Conservation (phyloP, 2,113 vertebrate genomes). For the Mastomys coucha region DNA sequence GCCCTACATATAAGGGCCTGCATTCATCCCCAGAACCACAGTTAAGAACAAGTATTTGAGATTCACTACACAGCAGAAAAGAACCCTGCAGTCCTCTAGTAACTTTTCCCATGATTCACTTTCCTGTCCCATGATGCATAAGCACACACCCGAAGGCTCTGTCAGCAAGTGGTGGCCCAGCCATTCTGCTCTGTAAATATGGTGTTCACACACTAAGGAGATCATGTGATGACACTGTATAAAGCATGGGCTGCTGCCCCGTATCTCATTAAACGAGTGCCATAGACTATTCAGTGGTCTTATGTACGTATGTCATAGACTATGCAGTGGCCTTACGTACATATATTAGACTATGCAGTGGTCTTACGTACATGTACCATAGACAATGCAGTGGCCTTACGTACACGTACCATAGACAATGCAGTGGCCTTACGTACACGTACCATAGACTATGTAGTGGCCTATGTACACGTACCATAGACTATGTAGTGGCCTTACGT, state of each 20-base stretch:
- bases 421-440: no score
- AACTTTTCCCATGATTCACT: background rate
- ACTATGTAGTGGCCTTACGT: no score
- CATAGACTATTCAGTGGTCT: background rate
- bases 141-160: background rate
- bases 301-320: background rate
- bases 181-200: background rate
- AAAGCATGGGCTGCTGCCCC: background rate
- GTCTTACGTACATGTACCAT: no score
- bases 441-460: no score
- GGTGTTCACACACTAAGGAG: background rate
- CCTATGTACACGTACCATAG: no score
- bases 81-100: background rate
- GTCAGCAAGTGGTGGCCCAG: background rate
- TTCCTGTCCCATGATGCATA: background rate
- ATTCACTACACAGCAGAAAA: background rate
- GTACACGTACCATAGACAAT: no score
- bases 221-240: background rate
- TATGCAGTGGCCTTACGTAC: no score
- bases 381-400: no score
- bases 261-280: conserved; percentile 10
- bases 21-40: background rate
- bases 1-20: background rate
- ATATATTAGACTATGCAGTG: no score
- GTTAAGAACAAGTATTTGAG: background rate